These are phyloP conservation scores for Stictocephala bisonia DNA, from an alignment of 2,888 invertebrate genomes.

Conservation along the genomic window DNA sequence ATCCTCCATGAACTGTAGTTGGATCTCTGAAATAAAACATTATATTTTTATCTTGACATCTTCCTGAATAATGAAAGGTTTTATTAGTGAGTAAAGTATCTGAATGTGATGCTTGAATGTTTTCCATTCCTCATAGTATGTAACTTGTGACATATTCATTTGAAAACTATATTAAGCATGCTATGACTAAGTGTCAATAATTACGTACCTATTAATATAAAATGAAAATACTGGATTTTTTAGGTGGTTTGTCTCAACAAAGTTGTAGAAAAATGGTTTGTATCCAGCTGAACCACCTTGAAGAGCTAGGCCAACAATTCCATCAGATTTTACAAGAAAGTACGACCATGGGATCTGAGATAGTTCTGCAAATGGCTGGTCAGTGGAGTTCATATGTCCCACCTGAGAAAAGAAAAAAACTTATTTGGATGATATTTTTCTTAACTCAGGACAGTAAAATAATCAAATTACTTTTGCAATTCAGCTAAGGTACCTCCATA, in stretches of 20 bases:
- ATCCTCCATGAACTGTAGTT: conserved; percentile 39
- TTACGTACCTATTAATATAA: conserved; percentile 73
- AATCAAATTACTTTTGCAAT: too few relatives aligned
- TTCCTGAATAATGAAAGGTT: too few relatives aligned
- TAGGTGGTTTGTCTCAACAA: conserved; percentile 69
- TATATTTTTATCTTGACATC: too few relatives aligned
- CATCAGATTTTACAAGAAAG: conserved; percentile 76
- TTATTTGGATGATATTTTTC: too few relatives aligned
- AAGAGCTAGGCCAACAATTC: conserved; percentile 76
- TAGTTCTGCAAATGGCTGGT: conserved; percentile 80
- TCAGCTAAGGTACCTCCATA: too few relatives aligned
- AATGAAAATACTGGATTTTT: conserved; percentile 73
- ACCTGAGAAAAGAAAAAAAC: conserved; percentile 65
- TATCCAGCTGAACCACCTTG: conserved; percentile 68
- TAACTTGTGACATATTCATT: too few relatives aligned
- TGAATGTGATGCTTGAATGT: too few relatives aligned
- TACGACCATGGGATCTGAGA: conserved; percentile 73
- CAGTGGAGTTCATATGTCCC: conserved; percentile 68
- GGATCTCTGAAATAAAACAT: conserved; percentile 46
- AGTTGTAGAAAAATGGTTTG: conserved; percentile 74
- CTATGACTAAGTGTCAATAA: too few relatives aligned
- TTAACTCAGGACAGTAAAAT: too few relatives aligned
- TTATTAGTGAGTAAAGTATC: too few relatives aligned
- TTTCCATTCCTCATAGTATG: too few relatives aligned
- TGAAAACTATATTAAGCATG: too few relatives aligned